phyloP scores from a whole-genome alignment of 2,113 vertebrate species.

The Platycercus adscitus region DNA sequence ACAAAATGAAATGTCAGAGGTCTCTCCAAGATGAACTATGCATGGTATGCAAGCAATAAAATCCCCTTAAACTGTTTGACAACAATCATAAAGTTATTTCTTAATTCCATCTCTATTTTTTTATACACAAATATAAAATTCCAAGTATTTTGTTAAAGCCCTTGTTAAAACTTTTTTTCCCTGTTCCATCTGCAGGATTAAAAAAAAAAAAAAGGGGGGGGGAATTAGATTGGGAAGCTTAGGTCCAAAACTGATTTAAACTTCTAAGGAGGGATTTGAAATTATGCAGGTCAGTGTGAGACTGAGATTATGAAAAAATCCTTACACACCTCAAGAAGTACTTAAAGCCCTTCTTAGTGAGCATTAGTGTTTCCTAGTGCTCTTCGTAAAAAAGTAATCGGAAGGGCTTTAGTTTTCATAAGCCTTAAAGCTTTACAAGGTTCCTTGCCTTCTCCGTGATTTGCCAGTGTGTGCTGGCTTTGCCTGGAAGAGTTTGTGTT shows the following conservation, averaged over 20 bases:
- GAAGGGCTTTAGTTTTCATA: not conserved
- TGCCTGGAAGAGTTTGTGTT: not conserved
- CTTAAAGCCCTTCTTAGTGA: not conserved
- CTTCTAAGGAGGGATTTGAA: not conserved
- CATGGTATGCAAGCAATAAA: not conserved
- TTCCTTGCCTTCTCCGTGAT: not conserved
- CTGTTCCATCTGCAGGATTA: not conserved
- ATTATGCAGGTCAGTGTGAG: not conserved
- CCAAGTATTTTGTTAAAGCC: not conserved
- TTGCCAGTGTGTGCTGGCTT: not conserved
- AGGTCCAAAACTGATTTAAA: not conserved
- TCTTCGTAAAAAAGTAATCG: not conserved
- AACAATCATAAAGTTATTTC: not conserved
- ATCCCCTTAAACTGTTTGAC: not conserved
- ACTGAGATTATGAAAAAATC: not conserved
- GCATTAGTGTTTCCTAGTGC: not conserved
- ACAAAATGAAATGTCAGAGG: not conserved
- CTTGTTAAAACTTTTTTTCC: not conserved
- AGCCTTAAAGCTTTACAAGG: not conserved
- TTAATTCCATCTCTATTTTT: not conserved
- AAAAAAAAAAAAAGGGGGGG: not conserved
- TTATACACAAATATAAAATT: not conserved
- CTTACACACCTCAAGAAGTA: not conserved
- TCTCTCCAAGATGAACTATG: not conserved
- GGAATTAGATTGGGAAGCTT: not conserved